Percentiles rank a stretch among this genome's conserved stretches.
phyloP scores from a whole-genome alignment of 1,140 invertebrate genomes.

The Brachionus asplanchnoidis region DNA sequence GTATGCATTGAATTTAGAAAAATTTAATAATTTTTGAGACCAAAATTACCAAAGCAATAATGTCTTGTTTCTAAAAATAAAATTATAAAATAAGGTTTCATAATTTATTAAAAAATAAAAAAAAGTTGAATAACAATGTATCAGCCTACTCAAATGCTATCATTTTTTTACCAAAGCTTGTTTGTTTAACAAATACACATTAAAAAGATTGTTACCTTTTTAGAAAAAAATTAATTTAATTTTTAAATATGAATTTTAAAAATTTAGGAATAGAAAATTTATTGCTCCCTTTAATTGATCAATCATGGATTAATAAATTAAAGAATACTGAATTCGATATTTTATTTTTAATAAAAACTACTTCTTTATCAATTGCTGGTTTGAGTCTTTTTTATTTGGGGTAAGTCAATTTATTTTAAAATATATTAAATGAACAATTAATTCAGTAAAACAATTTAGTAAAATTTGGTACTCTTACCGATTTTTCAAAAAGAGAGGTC shows the following conservation, averaged over 20 bases:
- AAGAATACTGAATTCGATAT: not conserved
- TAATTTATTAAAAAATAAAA: not conserved
- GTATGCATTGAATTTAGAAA: too few species aligned
- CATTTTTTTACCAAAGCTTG: constrained; percentile 54
- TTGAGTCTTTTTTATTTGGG: not conserved
- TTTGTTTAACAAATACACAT: not conserved
- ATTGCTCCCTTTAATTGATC: not conserved
- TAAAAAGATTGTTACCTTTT: constrained; percentile 32
- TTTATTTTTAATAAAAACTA: not conserved
- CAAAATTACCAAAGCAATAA: not conserved
- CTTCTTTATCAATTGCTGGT: not conserved
- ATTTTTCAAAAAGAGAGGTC: not conserved
- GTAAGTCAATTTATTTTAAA: not conserved
- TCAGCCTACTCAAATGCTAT: constrained; percentile 57
- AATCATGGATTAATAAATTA: not conserved
- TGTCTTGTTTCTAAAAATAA: not conserved
- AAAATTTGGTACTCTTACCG: constrained; percentile 9
- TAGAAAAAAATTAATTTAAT: not conserved
- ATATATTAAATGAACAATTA: not conserved
- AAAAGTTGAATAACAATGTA: constrained; percentile 55
- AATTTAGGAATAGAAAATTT: not conserved
- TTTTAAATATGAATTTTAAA: not conserved
- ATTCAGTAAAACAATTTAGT: not conserved
- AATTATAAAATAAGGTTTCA: not conserved
- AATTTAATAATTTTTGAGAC: not conserved